Evolutionary conservation across 1,140 invertebrate species (phyloP).

Genomic region (Cotesia glomerata): DNA sequence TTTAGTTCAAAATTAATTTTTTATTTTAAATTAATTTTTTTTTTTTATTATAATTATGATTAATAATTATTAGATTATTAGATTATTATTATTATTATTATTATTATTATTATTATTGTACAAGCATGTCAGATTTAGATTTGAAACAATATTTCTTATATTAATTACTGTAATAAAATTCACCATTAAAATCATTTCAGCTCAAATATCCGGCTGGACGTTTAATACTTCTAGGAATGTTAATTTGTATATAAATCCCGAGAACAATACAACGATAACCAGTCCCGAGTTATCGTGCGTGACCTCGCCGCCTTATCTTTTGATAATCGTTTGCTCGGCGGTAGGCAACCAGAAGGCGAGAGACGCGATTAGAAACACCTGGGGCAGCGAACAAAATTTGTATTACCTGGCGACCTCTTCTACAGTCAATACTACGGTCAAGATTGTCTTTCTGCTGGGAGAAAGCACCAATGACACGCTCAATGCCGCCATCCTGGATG

Average conservation of each 20-base stretch:
- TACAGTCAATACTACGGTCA: slow-evolving; percentile 50
- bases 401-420: slow-evolving; percentile 44
- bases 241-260: slow-evolving; percentile 72
- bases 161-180: too few species aligned
- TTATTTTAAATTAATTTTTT: too few species aligned
- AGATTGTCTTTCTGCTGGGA: slow-evolving; percentile 67
- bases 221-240: slow-evolving; percentile 75
- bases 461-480: slow-evolving; percentile 64
- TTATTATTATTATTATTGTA: too few species aligned
- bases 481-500: slow-evolving; percentile 66
- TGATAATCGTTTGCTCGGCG: slow-evolving; percentile 78
- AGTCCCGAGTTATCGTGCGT: slow-evolving; percentile 68
- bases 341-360: slow-evolving; percentile 72
- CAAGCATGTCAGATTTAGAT: too few species aligned
- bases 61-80: too few species aligned
- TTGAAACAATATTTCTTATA: too few species aligned
- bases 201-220: slow-evolving; percentile 73
- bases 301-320: slow-evolving; percentile 64
- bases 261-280: slow-evolving; percentile 73
- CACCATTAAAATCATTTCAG: slow-evolving; percentile 51
- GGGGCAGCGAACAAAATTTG: slow-evolving; percentile 74
- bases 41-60: too few species aligned
- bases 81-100: too few species aligned
- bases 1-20: too few species aligned
- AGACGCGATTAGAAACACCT: slow-evolving; percentile 79